Percentiles rank a stretch among this genome's conserved stretches.
These are phyloP conservation scores for Psammodynastes pulverulentus DNA, from an alignment of 2,113 vertebrate genomes.

Conservation along the genomic window DNA sequence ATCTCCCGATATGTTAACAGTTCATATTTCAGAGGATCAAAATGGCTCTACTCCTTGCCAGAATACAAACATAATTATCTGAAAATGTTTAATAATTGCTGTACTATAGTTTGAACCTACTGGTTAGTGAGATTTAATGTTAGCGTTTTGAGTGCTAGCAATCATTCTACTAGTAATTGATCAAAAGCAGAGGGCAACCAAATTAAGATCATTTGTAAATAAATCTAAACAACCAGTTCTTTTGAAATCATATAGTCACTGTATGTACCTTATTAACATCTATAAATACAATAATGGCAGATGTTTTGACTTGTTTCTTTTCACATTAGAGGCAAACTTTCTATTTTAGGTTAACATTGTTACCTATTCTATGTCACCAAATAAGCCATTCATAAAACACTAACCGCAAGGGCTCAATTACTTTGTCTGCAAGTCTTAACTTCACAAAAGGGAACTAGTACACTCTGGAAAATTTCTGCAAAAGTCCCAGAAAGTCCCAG, in stretches of 20 bases:
- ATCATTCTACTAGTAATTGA: not conserved
- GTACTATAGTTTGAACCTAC: not conserved
- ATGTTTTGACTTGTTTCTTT: not conserved
- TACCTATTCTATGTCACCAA: not conserved
- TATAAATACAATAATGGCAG: not conserved
- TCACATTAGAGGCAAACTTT: not conserved
- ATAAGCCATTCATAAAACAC: slow-evolving; percentile 8
- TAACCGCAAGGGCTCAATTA: not conserved
- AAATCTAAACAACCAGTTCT: not conserved
- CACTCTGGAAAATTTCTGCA: not conserved
- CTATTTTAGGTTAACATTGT: not conserved
- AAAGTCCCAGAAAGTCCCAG: not conserved
- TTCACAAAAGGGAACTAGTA: not conserved
- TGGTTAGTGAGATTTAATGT: not conserved
- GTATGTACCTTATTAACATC: not conserved
- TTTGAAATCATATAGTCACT: not conserved
- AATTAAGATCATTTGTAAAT: not conserved
- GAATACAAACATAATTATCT: not conserved
- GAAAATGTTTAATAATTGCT: not conserved
- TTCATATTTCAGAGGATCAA: not conserved
- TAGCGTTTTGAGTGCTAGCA: not conserved
- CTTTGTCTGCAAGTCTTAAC: not conserved
- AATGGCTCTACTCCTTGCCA: not conserved
- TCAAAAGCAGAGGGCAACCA: not conserved
- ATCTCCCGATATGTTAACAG: not conserved